Percentiles rank a stretch among this genome's conserved stretches.
phyloP scores from a whole-genome alignment of 2,797 vertebrate species.

The Onychomys leucogaster region DNA sequence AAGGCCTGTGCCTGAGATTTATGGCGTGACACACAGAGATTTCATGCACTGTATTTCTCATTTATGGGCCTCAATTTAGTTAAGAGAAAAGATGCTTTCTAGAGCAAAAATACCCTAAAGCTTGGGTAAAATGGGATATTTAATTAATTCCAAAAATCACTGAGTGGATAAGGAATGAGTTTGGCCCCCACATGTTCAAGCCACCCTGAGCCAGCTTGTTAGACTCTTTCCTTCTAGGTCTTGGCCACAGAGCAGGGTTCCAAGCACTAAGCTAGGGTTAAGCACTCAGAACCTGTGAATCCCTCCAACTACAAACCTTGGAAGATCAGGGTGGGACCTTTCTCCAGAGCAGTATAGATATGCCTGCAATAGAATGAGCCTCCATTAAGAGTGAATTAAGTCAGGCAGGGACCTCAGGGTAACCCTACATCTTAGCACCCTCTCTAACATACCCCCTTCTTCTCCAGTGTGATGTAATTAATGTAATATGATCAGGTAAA shows the following conservation, averaged over 20 bases:
- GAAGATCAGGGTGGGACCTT: not conserved
- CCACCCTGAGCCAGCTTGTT: not conserved
- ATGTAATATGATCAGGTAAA: not conserved
- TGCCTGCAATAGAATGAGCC: not conserved
- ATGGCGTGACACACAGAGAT: constrained; percentile 75
- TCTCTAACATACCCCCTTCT: not conserved
- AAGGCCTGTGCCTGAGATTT: constrained; percentile 79
- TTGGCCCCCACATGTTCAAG: constrained; percentile 50
- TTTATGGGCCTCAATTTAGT: constrained; percentile 83
- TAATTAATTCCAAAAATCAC: constrained; percentile 71
- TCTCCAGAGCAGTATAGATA: not conserved
- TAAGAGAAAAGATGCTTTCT: constrained; percentile 78
- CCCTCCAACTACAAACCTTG: not conserved
- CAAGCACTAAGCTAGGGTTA: not conserved
- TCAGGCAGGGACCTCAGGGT: not conserved
- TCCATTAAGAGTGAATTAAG: not conserved
- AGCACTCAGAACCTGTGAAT: not conserved
- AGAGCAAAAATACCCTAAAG: constrained; percentile 70
- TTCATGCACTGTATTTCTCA: constrained; percentile 82
- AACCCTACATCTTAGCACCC: not conserved
- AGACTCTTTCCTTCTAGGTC: constrained; percentile 5
- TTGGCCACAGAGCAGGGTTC: not conserved
- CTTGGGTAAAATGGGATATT: constrained; percentile 58
- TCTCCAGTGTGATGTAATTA: not conserved
- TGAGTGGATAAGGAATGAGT: not conserved